A percentile compares a stretch with the other conserved stretches of the same genome.
phyloP scores from a whole-genome alignment of 2,797 vertebrate species.

The Myiotriccus ornatus region DNA sequence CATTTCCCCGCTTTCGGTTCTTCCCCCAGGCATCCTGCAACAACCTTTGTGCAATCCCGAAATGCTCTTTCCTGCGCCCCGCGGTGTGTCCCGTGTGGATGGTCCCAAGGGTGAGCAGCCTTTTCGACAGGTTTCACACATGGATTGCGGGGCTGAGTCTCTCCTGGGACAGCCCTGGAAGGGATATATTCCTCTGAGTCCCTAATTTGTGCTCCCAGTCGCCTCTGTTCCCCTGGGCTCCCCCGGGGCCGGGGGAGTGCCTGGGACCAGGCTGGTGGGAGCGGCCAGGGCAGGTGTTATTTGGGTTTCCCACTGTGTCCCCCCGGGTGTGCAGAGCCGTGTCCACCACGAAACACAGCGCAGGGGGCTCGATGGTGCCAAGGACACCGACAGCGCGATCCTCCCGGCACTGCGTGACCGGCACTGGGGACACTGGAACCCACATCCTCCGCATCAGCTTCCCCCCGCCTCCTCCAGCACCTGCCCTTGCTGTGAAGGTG shows the following conservation, averaged over 20 bases:
- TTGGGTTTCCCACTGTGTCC: background rate
- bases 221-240: background rate
- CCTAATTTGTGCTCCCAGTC: background rate
- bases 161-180: background rate
- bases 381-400: background rate
- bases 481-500: background rate
- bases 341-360: too few relatives aligned
- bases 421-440: background rate
- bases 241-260: background rate
- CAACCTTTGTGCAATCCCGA: accelerated
- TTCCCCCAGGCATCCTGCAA: background rate
- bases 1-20: background rate
- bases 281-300: too few relatives aligned
- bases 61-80: background rate
- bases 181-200: too few relatives aligned
- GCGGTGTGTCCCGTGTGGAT: accelerated
- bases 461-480: background rate
- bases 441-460: background rate
- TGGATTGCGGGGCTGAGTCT: background rate
- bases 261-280: background rate
- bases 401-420: background rate
- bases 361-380: background rate
- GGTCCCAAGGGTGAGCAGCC: background rate
- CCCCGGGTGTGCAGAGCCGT: background rate
- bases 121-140: background rate